phyloP scores from a whole-genome alignment of 1,140 invertebrate genomes.

The Neoseiulus cucumeris region DNA sequence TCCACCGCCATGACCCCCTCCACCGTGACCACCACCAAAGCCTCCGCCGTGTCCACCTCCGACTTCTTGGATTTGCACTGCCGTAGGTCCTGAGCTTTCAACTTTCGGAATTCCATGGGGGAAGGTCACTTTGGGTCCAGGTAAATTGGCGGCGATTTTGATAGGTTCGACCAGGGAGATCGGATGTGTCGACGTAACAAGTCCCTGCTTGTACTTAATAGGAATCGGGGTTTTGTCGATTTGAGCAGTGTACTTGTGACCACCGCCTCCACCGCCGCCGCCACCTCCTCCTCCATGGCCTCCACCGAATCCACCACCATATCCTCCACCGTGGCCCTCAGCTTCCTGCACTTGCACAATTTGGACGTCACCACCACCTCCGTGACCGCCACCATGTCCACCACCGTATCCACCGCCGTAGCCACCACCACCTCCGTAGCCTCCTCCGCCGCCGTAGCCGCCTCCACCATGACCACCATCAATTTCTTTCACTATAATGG shows the following conservation, averaged over 20 bases:
- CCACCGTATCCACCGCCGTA: neutral
- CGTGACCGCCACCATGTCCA: neutral
- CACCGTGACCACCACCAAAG: neutral
- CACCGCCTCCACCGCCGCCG: neutral
- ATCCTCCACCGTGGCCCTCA: neutral
- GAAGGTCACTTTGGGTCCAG: conserved; percentile 4
- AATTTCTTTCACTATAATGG: neutral
- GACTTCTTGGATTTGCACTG: conserved; percentile 1
- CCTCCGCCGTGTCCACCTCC: neutral
- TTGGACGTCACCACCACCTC: neutral
- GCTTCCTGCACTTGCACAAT: neutral
- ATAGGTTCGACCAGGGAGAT: neutral
- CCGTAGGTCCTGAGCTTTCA: neutral
- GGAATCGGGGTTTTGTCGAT: conserved; percentile 7
- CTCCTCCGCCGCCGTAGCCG: neutral
- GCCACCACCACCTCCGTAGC: neutral
- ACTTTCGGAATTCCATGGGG: neutral
- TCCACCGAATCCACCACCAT: neutral
- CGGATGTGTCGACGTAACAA: neutral
- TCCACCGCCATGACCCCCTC: neutral
- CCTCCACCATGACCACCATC: neutral
- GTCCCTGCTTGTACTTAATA: conserved; percentile 3
- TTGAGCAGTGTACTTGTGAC: conserved; percentile 5
- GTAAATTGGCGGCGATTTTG: neutral
- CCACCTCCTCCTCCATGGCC: neutral